phyloP scores from a whole-genome alignment of 2,113 vertebrate species.

The Brevimyrus niger region DNA sequence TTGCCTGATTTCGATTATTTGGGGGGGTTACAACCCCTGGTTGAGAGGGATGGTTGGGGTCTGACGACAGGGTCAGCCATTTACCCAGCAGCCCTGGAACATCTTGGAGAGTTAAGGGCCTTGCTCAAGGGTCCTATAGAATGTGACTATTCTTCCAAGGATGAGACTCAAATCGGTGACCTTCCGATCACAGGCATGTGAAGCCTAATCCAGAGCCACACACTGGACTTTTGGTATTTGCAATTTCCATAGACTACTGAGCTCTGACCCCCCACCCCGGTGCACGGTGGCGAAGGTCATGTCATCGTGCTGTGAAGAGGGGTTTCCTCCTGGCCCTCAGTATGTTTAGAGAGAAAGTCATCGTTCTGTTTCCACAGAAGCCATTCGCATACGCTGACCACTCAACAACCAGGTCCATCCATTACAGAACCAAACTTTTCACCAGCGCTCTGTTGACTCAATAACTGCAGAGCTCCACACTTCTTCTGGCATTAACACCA shows the following conservation, averaged over 20 bases:
- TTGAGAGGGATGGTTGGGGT: background rate
- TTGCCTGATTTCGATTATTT: too few relatives aligned
- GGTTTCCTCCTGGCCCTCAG: background rate
- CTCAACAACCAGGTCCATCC: background rate
- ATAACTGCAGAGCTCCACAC: background rate
- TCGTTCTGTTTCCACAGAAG: constrained; percentile 9
- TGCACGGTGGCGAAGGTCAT: background rate
- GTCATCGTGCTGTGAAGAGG: background rate
- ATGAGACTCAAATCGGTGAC: background rate
- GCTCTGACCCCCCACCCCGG: background rate
- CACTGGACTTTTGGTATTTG: background rate
- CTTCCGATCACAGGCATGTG: background rate
- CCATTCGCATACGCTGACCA: background rate
- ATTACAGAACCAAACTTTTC: background rate
- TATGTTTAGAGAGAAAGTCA: constrained; percentile 7
- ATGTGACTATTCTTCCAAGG: background rate
- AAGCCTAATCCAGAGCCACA: background rate
- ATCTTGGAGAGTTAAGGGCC: background rate
- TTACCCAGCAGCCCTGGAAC: background rate
- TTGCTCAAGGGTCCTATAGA: background rate
- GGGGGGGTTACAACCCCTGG: background rate
- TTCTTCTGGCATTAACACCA: background rate
- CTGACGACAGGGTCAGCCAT: background rate
- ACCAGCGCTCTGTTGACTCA: background rate
- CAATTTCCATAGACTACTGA: background rate